phyloP scores from a whole-genome alignment of 2,888 invertebrate species.

The Ichneumon xanthorius region DNA sequence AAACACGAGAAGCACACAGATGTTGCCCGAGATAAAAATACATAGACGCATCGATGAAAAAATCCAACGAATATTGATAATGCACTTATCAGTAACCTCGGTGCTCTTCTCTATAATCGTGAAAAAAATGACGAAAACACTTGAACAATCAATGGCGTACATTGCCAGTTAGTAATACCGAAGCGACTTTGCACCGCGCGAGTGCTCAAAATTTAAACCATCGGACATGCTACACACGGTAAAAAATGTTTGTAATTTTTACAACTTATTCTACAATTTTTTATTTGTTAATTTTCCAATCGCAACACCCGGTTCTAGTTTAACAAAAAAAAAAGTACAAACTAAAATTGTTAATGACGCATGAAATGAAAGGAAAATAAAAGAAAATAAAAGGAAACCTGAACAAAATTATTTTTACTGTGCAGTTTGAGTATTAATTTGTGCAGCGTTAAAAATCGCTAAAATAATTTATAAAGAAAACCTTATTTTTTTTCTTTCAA shows the following conservation, averaged over 20 bases:
- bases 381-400: no score
- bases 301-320: no score
- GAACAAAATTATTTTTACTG: background rate
- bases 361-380: no score
- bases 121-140: slow-evolving; percentile 45
- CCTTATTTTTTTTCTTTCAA: background rate
- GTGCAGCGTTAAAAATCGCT: background rate
- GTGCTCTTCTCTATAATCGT: slow-evolving; percentile 12
- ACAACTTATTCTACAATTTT: background rate
- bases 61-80: slow-evolving; percentile 19
- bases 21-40: background rate
- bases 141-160: slow-evolving; percentile 50
- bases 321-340: no score
- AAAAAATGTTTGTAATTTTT: no score
- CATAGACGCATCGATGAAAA: slow-evolving; percentile 25
- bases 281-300: no score
- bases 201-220: slow-evolving; percentile 3
- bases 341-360: no score
- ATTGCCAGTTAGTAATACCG: slow-evolving; percentile 24
- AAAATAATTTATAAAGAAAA: background rate
- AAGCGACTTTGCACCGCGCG: slow-evolving; percentile 24
- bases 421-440: background rate
- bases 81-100: slow-evolving; percentile 44
- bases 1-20: background rate
- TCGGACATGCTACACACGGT: background rate